Evolutionary conservation across 2,113 vertebrate genomes (phyloP).

Genomic region (Xenopus tropicalis): UCB_Xtro_10.0 CM004448.2:95537001-95537500

Average conservation of each 20-base stretch:
- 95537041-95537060: too few relatives aligned
- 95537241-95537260: slow-evolving; percentile 37
- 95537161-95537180: background rate
- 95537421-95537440: slow-evolving; percentile 51
- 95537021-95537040: too few relatives aligned
- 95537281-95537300: slow-evolving; percentile 51
- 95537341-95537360: slow-evolving; percentile 52
- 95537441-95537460: slow-evolving; percentile 49
- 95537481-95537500: slow-evolving; percentile 47
- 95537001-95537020: too few relatives aligned
- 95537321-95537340: slow-evolving; percentile 52
- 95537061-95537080: background rate
- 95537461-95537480: slow-evolving; percentile 48
- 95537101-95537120: background rate
- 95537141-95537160: background rate
- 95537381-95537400: slow-evolving; percentile 49
- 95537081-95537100: background rate
- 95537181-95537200: background rate
- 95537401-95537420: slow-evolving; percentile 59
- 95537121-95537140: background rate
- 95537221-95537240: slow-evolving; percentile 6
- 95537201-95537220: background rate
- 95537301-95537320: slow-evolving; percentile 40
- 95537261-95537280: slow-evolving; percentile 46
- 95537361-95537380: slow-evolving; percentile 61